A percentile compares a stretch with the other conserved stretches of the same genome.
phyloP scores from a whole-genome alignment of 2,888 invertebrate species.

The Microchrysa polita region DNA sequence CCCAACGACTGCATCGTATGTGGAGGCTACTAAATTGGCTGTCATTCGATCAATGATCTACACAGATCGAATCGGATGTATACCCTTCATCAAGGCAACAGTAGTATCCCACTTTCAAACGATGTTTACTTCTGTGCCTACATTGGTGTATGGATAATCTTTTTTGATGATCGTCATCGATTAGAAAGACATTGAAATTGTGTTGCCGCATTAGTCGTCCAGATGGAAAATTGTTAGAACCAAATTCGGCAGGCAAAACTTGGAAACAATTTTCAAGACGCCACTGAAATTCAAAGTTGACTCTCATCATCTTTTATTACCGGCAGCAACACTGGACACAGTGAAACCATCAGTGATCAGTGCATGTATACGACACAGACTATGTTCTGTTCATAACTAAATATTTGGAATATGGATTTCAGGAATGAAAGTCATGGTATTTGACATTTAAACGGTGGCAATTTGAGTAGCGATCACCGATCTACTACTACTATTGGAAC shows the following conservation, averaged over 20 bases:
- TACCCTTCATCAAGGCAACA: not conserved
- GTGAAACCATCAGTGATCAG: no score
- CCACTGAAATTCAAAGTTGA: no score
- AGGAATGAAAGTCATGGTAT: slow-evolving; percentile 32
- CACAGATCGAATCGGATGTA: slow-evolving; percentile 15
- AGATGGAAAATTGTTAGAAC: not conserved
- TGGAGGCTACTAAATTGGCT: slow-evolving; percentile 44
- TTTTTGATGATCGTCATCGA: slow-evolving; percentile 22
- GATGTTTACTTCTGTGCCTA: slow-evolving; percentile 7
- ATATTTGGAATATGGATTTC: slow-evolving; percentile 34
- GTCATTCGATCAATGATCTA: slow-evolving; percentile 44
- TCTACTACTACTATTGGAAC: slow-evolving; percentile 26
- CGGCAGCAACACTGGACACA: not conserved
- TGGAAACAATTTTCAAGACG: no score
- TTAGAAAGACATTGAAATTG: slow-evolving; percentile 1
- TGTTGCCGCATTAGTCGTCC: slow-evolving; percentile 12
- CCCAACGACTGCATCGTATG: slow-evolving; percentile 40
- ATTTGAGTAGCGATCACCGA: slow-evolving; percentile 41
- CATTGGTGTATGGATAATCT: slow-evolving; percentile 20
- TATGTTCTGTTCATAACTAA: slow-evolving; percentile 7
- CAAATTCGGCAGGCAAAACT: no score
- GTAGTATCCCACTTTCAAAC: slow-evolving; percentile 34
- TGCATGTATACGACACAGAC: no score
- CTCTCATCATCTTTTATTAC: not conserved
- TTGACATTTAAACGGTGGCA: slow-evolving; percentile 43